phyloP scores from a whole-genome alignment of 2,113 vertebrate species.

The Scatophagus argus region DNA sequence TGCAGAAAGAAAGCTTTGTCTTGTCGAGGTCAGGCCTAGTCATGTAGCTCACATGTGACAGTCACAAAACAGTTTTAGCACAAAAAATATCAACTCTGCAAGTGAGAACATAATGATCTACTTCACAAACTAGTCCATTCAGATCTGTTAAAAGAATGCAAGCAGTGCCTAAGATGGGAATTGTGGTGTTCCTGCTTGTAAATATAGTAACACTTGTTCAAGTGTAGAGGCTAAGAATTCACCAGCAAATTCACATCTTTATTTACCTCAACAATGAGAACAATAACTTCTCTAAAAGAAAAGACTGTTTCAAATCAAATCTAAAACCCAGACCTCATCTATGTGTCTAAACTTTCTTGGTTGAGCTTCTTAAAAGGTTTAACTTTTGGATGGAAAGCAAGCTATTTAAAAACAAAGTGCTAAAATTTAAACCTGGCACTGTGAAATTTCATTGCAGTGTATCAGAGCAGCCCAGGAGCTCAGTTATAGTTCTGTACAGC shows the following conservation, averaged over 20 bases:
- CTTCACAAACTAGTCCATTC: slow-evolving; percentile 39
- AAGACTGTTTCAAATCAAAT: background rate
- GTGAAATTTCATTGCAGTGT: background rate
- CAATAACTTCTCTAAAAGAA: background rate
- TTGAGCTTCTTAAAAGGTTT: background rate
- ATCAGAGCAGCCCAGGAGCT: background rate
- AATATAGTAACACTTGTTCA: background rate
- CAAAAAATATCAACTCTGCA: slow-evolving; percentile 54
- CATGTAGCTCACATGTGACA: slow-evolving; percentile 75
- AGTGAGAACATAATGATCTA: slow-evolving; percentile 23
- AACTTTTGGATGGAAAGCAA: background rate
- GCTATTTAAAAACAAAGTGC: too few species aligned
- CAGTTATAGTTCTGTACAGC: too few species aligned
- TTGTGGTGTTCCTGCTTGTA: slow-evolving; percentile 1
- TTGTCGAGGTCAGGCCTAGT: slow-evolving; percentile 61
- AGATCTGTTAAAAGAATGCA: slow-evolving; percentile 14
- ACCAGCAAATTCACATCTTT: background rate
- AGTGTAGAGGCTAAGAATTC: slow-evolving; percentile 3
- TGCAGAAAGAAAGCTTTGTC: slow-evolving; percentile 83
- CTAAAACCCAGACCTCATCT: background rate
- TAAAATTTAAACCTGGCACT: background rate
- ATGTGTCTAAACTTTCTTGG: too few species aligned
- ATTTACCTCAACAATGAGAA: background rate
- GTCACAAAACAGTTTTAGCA: slow-evolving; percentile 64
- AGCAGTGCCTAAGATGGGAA: slow-evolving; percentile 1